Evolutionary conservation across 2,113 vertebrate genomes (phyloP), one percentile per base, ranked within the genome.

Genomic region (Macaca mulatta): DNA sequence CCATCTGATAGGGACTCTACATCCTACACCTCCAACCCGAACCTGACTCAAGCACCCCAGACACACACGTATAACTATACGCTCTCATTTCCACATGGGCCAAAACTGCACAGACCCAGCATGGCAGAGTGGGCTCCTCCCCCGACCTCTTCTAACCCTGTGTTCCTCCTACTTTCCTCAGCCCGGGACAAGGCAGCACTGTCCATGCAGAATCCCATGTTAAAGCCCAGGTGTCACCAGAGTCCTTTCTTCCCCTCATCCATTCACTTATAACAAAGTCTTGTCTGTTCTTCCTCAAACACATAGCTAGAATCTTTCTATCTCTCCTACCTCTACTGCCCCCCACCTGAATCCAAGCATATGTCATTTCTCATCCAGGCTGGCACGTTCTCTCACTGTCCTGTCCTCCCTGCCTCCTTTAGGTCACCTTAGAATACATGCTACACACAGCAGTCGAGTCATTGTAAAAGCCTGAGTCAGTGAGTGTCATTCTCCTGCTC

Each of bases 71-170:
- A 0, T 23, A 38, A 27, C 40, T 55, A 12, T 18, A 35, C 0
- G 0, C 48, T 55, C 0, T 48, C 35, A 8, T 23, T 35, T 30
- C 59, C 40, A 84, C 3, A 7, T 3, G 38, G 59, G 40, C 2
- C 0, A 0, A 43, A 30, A 20, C 9, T 67, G 59, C 9, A 20
- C 17, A 12, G 14, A 10, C 57, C 16, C 16, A 32, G 8, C 57
- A 43, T 11, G 38, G 43, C 8, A 25, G 25, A 9, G 27, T 18
- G 16, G 38, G 38, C 57, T 83, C 81, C 27, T 40, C 8, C 16
- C 38, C 8, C 5, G 27, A 64, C 57, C 23, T 4, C n/a, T 38
- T 59, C n/a, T 7, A 38, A 30, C 40, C 11, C 6, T 3, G 0
- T 32, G 9, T 27, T 69, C 61, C 83, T 35, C 18, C 17, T 69